These are phyloP conservation scores for Poeciliopsis infans DNA, from an alignment of 2,797 vertebrate genomes.

Conservation along the genomic window DNA sequence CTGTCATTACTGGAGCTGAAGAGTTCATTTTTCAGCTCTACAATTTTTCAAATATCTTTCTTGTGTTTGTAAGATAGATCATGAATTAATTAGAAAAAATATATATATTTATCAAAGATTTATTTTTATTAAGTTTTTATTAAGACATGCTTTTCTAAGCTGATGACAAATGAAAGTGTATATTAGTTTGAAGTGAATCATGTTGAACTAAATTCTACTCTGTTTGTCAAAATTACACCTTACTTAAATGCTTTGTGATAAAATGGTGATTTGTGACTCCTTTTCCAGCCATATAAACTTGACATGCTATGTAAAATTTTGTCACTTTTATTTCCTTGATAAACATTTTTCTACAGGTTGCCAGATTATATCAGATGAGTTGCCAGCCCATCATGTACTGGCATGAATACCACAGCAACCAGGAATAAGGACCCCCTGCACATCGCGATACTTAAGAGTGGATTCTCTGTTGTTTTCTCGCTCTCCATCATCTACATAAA, in stretches of 20 bases:
- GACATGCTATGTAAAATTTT: neutral
- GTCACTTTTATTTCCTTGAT: neutral
- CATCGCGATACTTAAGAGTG: constrained; percentile 61
- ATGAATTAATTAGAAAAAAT: neutral
- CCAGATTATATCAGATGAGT: neutral
- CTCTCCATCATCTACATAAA: constrained; percentile 71
- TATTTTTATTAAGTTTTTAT: neutral
- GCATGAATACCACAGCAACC: constrained; percentile 17
- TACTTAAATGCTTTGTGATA: neutral
- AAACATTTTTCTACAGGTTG: neutral
- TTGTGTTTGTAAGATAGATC: neutral
- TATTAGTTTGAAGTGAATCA: neutral
- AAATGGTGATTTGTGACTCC: neutral
- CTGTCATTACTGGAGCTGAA: neutral
- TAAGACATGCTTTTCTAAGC: neutral
- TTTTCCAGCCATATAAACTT: neutral
- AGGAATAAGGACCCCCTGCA: constrained; percentile 39
- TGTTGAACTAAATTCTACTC: neutral
- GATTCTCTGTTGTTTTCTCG: constrained; percentile 61
- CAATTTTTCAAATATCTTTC: neutral
- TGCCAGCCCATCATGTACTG: constrained; percentile 2
- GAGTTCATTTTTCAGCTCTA: neutral
- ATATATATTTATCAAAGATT: neutral
- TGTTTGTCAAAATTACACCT: neutral
- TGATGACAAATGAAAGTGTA: neutral